Percentiles rank a stretch among this genome's conserved stretches.
Evolutionary conservation across 2,888 invertebrate genomes (phyloP).

Genomic region (Coelinius sp.): DNA sequence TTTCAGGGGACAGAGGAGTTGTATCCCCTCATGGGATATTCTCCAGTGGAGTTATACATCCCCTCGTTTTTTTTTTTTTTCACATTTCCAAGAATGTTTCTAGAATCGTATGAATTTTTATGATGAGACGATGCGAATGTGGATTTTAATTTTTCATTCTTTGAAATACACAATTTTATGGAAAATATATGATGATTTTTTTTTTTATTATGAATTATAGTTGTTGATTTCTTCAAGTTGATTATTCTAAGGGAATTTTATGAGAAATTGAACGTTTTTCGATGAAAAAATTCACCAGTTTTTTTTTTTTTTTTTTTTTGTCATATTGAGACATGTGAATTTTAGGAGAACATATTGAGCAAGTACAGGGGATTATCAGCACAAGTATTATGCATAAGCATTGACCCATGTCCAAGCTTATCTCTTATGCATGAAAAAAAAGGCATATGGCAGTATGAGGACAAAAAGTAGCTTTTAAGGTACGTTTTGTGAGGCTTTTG

Average conservation of each 20-base stretch:
- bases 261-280: too few relatives aligned
- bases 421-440: conserved; percentile 13
- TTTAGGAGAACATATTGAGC: neutral
- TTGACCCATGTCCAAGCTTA: conserved; percentile 5
- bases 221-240: too few relatives aligned
- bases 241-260: too few relatives aligned
- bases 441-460: conserved; percentile 6
- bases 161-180: too few relatives aligned
- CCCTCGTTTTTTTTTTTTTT: neutral
- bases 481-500: neutral
- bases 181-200: too few relatives aligned
- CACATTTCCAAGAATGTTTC: neutral
- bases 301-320: neutral
- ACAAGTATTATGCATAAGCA: neutral
- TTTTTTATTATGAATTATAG: neutral
- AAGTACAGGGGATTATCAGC: neutral
- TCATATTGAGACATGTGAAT: neutral
- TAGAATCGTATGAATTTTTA: conserved; percentile 4
- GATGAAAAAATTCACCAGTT: neutral
- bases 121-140: neutral
- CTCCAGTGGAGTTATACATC: neutral
- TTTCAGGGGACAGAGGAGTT: neutral
- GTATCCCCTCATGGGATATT: neutral
- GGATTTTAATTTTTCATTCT: neutral
- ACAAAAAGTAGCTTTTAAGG: neutral